These are phyloP conservation scores for Thrips palmi DNA, from an alignment of 1,140 invertebrate genomes.

Conservation along the genomic window DNA sequence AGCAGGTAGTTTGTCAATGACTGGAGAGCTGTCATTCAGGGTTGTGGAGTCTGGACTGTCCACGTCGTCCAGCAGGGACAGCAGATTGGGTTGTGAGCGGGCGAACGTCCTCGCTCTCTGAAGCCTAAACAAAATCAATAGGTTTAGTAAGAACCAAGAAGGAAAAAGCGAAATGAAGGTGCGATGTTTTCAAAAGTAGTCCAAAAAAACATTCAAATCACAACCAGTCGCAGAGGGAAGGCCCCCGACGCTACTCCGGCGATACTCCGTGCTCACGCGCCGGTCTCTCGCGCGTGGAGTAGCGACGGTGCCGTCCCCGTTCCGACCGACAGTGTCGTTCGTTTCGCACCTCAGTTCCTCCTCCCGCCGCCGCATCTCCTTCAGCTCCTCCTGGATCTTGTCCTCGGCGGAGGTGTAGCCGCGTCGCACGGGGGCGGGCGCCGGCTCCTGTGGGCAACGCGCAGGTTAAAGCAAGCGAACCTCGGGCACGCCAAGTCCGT, in stretches of 20 bases:
- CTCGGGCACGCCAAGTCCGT: no score
- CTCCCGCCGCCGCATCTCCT: constrained; percentile 52
- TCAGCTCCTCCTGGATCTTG: constrained; percentile 57
- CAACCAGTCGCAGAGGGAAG: background rate
- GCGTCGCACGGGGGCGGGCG: constrained; percentile 29
- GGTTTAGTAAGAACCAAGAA: constrained; percentile 2
- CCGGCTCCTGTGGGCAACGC: constrained; percentile 12
- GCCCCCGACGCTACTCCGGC: background rate
- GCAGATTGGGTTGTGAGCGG: constrained; percentile 28
- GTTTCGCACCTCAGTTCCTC: constrained; percentile 45
- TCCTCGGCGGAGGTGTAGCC: constrained; percentile 51
- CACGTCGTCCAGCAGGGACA: constrained; percentile 23
- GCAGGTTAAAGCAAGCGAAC: no score
- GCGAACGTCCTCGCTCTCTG: constrained; percentile 26
- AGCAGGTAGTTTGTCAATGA: constrained; percentile 19
- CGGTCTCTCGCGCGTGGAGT: background rate
- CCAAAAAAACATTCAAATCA: background rate
- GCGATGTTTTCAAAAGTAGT: no score
- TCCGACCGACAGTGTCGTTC: constrained; percentile 12
- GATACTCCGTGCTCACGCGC: background rate
- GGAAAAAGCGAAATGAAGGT: constrained; percentile 4
- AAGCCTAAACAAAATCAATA: constrained; percentile 19
- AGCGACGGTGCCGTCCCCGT: no score
- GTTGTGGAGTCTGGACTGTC: constrained; percentile 21
- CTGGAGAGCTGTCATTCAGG: constrained; percentile 20